These are phyloP conservation scores for Tetropium fuscum DNA, from an alignment of 2,888 invertebrate genomes.

Conservation along the genomic window DNA sequence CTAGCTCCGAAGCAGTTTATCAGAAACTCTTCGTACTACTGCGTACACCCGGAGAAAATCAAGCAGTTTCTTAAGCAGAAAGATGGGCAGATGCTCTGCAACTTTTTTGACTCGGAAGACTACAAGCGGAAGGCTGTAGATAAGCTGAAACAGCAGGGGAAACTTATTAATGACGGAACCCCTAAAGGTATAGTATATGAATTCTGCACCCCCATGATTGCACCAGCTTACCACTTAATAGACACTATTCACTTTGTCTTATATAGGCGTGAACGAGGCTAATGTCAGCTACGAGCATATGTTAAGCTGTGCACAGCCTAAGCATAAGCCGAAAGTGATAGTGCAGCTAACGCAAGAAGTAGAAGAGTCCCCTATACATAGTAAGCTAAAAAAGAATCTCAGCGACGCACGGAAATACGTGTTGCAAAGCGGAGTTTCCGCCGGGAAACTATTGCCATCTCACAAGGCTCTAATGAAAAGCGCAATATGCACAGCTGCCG, in stretches of 20 bases:
- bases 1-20: conserved; percentile 15
- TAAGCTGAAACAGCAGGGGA: conserved; percentile 37
- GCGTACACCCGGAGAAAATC: conserved; percentile 44
- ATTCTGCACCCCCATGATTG: no score
- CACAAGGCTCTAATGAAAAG: no score
- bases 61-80: conserved; percentile 39
- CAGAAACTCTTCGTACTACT: conserved; percentile 27
- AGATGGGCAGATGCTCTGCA: conserved; percentile 39
- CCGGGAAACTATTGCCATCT: no score
- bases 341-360: neutral
- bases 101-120: conserved; percentile 41
- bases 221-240: neutral
- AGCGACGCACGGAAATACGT: neutral
- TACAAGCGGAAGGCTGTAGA: conserved; percentile 32
- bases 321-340: conserved; percentile 12
- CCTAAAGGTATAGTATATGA: conserved; percentile 31
- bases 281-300: conserved; percentile 42
- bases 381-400: neutral
- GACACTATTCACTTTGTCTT: no score
- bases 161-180: conserved; percentile 29
- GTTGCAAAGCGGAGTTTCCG: no score
- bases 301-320: conserved; percentile 41
- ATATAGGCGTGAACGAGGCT: conserved; percentile 24
- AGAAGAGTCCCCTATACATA: neutral
- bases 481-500: neutral